A percentile compares a stretch with the other conserved stretches of the same genome.
phyloP scores from a whole-genome alignment of 2,888 invertebrate genomes.

The Eristalis arbustorum region DNA sequence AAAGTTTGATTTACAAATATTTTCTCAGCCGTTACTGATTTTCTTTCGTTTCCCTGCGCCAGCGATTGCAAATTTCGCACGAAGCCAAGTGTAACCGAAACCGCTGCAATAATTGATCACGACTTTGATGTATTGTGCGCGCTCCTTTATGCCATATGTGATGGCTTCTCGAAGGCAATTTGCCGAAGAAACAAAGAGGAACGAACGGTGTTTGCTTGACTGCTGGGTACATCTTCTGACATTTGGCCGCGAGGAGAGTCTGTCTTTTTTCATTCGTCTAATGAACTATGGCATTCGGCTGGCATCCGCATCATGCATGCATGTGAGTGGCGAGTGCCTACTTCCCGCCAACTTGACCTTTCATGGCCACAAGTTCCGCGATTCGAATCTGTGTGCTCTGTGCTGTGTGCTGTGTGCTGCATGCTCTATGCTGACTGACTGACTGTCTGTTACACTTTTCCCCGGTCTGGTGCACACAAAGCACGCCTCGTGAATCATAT shows the following conservation, averaged over 20 bases:
- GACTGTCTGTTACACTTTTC: conserved; percentile 47
- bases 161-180: conserved; percentile 45
- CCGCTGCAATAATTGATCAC: conserved; percentile 69
- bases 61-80: conserved; percentile 59
- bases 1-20: conserved; percentile 63
- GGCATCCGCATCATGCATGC: background rate
- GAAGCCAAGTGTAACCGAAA: conserved; percentile 65
- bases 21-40: conserved; percentile 1
- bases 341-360: conserved; percentile 54
- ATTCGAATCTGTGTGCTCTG: conserved; percentile 9
- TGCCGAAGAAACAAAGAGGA: conserved; percentile 11
- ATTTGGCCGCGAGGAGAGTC: conserved; percentile 53
- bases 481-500: conserved; percentile 56
- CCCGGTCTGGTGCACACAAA: conserved; percentile 41
- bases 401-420: background rate
- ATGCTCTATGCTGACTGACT: background rate
- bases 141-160: conserved; percentile 46
- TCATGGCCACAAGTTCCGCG: conserved; percentile 45
- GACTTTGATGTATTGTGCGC: conserved; percentile 65
- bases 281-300: conserved; percentile 56
- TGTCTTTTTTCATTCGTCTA: conserved; percentile 19
- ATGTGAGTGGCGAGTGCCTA: background rate
- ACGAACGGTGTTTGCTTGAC: background rate
- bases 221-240: conserved; percentile 51
- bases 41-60: background rate